Evolutionary conservation across 2,113 vertebrate genomes (phyloP).

Genomic region (Morone saxatilis): DNA sequence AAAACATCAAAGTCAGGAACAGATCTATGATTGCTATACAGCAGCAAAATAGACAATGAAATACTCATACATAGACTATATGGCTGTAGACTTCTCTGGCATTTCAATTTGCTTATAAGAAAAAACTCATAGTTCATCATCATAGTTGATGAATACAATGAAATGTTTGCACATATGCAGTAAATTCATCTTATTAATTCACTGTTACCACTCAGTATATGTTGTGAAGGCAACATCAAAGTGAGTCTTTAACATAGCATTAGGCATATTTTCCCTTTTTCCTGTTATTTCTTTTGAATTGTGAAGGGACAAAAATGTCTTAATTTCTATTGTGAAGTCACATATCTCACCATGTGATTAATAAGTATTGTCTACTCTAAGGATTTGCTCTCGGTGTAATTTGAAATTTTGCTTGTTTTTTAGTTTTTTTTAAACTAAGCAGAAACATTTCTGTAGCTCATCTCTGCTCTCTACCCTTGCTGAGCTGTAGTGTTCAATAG

Average conservation of each 20-base stretch:
- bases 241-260: conserved; percentile 13
- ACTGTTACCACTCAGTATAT: neutral
- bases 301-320: conserved; percentile 19
- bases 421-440: conserved; percentile 69
- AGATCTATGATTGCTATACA: conserved; percentile 26
- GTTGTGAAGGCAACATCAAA: conserved; percentile 17
- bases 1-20: conserved; percentile 71
- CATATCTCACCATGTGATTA: conserved; percentile 31
- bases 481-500: conserved; percentile 76
- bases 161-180: conserved; percentile 15
- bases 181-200: conserved; percentile 21
- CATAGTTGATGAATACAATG: conserved; percentile 7
- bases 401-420: conserved; percentile 59
- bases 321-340: conserved; percentile 5
- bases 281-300: conserved; percentile 2
- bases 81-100: conserved; percentile 16
- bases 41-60: conserved; percentile 48
- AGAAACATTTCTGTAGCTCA: conserved; percentile 57
- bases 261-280: conserved; percentile 7
- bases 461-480: conserved; percentile 73
- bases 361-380: conserved; percentile 28
- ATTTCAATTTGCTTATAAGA: conserved; percentile 32
- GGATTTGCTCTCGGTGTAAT: conserved; percentile 27
- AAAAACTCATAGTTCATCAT: neutral
- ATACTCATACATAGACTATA: neutral